Evolutionary conservation across 2,888 invertebrate genomes (phyloP).

Genomic region (Chelonus formosanus): DNA sequence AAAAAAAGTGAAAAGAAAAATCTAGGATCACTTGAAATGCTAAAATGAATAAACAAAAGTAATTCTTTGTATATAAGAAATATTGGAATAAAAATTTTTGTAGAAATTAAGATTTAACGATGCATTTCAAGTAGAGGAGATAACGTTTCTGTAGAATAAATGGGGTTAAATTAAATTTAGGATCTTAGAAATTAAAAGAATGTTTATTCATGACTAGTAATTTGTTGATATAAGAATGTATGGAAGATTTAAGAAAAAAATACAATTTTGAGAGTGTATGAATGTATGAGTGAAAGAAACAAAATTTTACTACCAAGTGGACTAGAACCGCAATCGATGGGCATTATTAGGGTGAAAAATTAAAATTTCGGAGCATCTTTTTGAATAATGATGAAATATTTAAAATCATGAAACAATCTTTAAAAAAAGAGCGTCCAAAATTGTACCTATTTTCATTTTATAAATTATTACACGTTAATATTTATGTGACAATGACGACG

Average conservation of each 20-base stretch:
- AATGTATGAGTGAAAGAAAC: conserved; percentile 46
- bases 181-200: conserved; percentile 53
- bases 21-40: too few relatives aligned
- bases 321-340: conserved; percentile 66
- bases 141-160: neutral
- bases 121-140: too few relatives aligned
- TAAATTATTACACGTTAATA: conserved; percentile 57
- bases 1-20: conserved; percentile 18
- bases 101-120: conserved; percentile 29
- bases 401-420: conserved; percentile 25
- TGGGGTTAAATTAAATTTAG: conserved; percentile 52
- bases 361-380: conserved; percentile 62
- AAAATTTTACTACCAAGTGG: conserved; percentile 65
- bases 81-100: conserved; percentile 37
- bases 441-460: conserved; percentile 66
- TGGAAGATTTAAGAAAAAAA: conserved; percentile 30
- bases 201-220: conserved; percentile 39
- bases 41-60: conserved; percentile 17
- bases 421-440: conserved; percentile 59
- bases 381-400: conserved; percentile 45
- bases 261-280: conserved; percentile 35
- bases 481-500: conserved; percentile 37
- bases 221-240: conserved; percentile 39
- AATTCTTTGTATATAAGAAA: conserved; percentile 18
- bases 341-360: conserved; percentile 58